These are phyloP conservation scores for Spermophilus dauricus DNA, from an alignment of 2,113 vertebrate genomes.

Conservation along the genomic window DNA sequence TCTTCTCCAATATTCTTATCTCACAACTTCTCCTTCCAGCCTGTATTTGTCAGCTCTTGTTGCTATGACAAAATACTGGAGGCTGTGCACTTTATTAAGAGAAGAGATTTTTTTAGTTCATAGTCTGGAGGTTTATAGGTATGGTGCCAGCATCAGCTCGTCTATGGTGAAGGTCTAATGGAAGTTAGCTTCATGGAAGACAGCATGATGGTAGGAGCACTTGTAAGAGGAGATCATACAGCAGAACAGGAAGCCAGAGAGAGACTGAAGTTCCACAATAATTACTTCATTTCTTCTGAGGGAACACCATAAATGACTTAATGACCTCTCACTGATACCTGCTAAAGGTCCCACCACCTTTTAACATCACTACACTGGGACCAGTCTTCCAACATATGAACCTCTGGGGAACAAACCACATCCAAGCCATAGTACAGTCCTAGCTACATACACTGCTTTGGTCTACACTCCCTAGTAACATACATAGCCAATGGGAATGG, in stretches of 20 bases:
- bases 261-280: neutral
- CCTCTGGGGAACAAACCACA: neutral
- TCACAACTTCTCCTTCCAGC: neutral
- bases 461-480: neutral
- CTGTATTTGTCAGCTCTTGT: neutral
- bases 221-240: neutral
- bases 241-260: neutral
- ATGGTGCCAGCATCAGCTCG: neutral
- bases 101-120: neutral
- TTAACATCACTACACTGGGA: neutral
- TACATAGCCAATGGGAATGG: neutral
- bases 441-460: neutral
- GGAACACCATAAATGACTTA: neutral
- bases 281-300: neutral
- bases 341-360: neutral
- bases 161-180: neutral
- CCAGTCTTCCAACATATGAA: neutral
- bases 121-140: neutral
- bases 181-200: neutral
- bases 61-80: neutral
- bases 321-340: neutral
- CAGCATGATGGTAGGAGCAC: neutral
- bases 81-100: neutral
- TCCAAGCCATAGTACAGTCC: neutral
- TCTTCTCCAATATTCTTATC: neutral